Evolutionary conservation across 2,797 vertebrate species (phyloP).

Genomic region (Lithobates sylvaticus): DNA sequence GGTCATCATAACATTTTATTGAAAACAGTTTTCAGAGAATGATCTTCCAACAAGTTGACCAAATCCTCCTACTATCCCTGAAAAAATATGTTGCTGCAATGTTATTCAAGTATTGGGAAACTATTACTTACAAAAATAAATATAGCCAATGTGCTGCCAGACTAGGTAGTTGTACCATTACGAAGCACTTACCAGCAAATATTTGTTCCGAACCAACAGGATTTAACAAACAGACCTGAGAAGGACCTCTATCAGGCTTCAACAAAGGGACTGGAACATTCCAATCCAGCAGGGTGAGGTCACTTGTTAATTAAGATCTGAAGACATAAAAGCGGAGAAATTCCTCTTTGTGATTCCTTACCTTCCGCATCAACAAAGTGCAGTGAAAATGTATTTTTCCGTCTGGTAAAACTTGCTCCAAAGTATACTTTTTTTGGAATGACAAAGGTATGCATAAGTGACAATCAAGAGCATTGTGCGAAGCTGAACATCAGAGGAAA

Average conservation of each 20-base stretch:
- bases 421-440: not conserved
- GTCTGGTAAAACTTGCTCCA: not conserved
- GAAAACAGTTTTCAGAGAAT: too few species aligned
- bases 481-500: too few species aligned
- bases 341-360: slow-evolving; percentile 29
- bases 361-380: not conserved
- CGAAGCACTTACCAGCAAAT: not conserved
- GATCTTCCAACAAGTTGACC: too few species aligned
- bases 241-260: slow-evolving; percentile 27
- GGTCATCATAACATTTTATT: too few species aligned
- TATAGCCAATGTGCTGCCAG: too few species aligned
- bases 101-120: not conserved
- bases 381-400: not conserved
- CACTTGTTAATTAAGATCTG: slow-evolving; percentile 47
- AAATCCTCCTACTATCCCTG: too few species aligned
- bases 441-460: not conserved
- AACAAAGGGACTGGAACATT: slow-evolving; percentile 36
- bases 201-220: not conserved
- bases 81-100: not conserved
- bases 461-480: not conserved
- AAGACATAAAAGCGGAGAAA: slow-evolving; percentile 29
- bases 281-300: slow-evolving; percentile 52
- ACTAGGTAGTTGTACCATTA: not conserved
- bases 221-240: slow-evolving; percentile 6
- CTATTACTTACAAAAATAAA: not conserved